phyloP scores from a whole-genome alignment of 64 coral and sea anemone species.

The Trachythela sp. region DNA sequence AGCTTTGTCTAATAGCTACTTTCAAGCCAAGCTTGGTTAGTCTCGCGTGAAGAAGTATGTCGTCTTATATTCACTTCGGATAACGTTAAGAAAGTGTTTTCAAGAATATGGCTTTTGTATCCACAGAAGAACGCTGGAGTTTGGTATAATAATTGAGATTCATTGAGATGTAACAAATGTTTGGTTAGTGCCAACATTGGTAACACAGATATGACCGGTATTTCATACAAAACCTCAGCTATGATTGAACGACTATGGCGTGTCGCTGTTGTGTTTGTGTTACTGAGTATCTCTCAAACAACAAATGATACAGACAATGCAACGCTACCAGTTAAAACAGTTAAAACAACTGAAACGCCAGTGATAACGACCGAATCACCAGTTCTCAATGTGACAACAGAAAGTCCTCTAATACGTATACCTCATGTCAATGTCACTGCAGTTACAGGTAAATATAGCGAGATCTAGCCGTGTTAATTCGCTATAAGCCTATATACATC shows the following conservation, averaged over 20 bases:
- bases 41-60: constrained; percentile 1
- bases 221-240: background rate
- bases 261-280: background rate
- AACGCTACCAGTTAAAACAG: background rate
- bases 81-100: background rate
- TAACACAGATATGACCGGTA: background rate
- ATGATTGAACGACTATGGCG: background rate
- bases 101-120: background rate
- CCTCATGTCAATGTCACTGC: background rate
- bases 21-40: background rate
- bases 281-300: background rate
- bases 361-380: background rate
- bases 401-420: background rate
- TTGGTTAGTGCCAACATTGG: background rate
- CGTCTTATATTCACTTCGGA: background rate
- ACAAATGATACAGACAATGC: background rate
- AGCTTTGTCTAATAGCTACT: too few relatives aligned
- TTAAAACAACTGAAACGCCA: background rate
- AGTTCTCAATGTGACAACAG: background rate
- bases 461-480: too few relatives aligned
- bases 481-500: background rate
- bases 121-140: background rate
- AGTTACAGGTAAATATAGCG: background rate
- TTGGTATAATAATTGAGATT: background rate
- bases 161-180: background rate